Conservation (phyloP, 2,797 vertebrate species). For the Otus scops region DNA sequence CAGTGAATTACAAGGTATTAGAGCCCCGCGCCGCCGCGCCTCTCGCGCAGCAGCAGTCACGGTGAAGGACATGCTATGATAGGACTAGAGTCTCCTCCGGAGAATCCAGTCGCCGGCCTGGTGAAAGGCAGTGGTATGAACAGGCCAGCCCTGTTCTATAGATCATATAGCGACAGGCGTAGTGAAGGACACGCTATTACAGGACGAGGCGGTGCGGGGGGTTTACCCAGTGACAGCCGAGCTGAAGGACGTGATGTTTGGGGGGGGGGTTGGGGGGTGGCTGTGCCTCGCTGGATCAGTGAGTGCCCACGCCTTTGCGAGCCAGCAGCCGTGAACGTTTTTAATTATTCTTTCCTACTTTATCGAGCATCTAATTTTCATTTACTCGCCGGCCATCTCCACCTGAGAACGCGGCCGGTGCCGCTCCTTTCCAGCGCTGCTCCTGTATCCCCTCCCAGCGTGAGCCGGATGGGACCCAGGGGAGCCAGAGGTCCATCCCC, state of each 20-base stretch:
- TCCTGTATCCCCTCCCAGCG: not conserved
- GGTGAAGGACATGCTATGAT: conserved; percentile 60
- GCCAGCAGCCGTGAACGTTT: conserved; percentile 9
- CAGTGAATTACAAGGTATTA: conserved; percentile 63
- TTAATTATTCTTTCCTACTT: conserved; percentile 34
- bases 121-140: not conserved
- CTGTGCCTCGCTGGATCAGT: not conserved
- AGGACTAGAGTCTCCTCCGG: conserved; percentile 45
- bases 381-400: not conserved
- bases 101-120: not conserved
- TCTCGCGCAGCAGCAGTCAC: conserved; percentile 39
- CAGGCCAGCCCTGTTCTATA: conserved; percentile 26
- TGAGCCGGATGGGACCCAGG: not conserved
- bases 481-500: not conserved
- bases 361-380: conserved; percentile 27
- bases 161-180: conserved; percentile 18
- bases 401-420: not conserved
- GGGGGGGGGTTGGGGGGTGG: not conserved
- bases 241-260: not conserved
- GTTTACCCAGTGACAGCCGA: not conserved
- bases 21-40: conserved; percentile 18
- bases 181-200: conserved; percentile 41
- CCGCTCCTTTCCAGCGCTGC: not conserved
- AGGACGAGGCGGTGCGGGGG: not conserved
- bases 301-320: not conserved